A percentile compares a stretch with the other conserved stretches of the same genome.
These are phyloP conservation scores for Oncorhynchus masou DNA, from an alignment of 2,113 vertebrate genomes.

Conservation along the genomic window DNA sequence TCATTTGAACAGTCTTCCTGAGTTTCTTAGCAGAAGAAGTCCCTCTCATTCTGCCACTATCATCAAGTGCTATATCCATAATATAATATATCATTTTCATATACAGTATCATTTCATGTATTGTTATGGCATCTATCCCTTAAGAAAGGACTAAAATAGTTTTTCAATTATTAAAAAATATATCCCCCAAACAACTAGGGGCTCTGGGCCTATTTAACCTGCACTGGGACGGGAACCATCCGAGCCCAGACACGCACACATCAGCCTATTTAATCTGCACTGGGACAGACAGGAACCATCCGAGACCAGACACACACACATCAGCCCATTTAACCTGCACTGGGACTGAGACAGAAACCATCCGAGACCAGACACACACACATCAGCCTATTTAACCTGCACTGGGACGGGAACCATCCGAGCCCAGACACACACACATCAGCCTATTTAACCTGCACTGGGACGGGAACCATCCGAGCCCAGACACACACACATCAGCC, in stretches of 20 bases:
- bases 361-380: background rate
- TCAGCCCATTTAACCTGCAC: slow-evolving; percentile 28
- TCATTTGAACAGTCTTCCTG: background rate
- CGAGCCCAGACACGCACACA: background rate
- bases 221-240: slow-evolving; percentile 4
- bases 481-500: background rate
- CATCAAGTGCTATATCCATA: slow-evolving; percentile 50
- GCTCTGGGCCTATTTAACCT: slow-evolving; percentile 43
- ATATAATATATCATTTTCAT: too few species aligned
- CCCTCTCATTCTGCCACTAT: slow-evolving; percentile 34
- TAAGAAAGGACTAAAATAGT: slow-evolving; percentile 48
- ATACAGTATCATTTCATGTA: background rate
- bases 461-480: background rate
- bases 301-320: background rate
- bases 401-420: background rate
- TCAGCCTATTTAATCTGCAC: slow-evolving; percentile 31
- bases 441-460: slow-evolving; percentile 31
- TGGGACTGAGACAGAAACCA: background rate
- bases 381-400: slow-evolving; percentile 28
- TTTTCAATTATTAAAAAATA: slow-evolving; percentile 64
- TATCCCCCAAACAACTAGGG: slow-evolving; percentile 38
- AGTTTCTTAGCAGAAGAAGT: slow-evolving; percentile 32
- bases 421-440: background rate
- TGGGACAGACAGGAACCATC: background rate
- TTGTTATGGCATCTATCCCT: slow-evolving; percentile 32